Percentiles rank a stretch among this genome's conserved stretches.
Evolutionary conservation across 2,113 vertebrate genomes (phyloP).

Genomic region (Pagrus major): DNA sequence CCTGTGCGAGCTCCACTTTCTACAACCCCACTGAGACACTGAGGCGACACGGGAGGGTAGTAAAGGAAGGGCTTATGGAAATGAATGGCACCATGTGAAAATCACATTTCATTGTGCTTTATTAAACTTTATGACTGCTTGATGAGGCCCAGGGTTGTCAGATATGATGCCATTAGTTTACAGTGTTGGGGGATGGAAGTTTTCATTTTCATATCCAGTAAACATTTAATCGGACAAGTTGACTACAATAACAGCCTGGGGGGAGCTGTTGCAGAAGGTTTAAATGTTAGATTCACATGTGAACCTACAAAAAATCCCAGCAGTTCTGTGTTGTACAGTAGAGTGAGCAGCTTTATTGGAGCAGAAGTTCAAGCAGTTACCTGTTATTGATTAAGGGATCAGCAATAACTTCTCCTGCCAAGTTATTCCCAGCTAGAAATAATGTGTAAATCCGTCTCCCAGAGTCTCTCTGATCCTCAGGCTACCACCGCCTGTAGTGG

Average conservation of each 20-base stretch:
- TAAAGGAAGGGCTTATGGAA: constrained; percentile 76
- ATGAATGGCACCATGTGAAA: constrained; percentile 69
- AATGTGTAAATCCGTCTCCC: not conserved
- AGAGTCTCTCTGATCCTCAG: not conserved
- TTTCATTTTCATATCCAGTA: constrained; percentile 45
- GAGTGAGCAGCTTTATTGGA: constrained; percentile 25
- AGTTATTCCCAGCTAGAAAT: constrained; percentile 19
- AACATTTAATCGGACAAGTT: constrained; percentile 44
- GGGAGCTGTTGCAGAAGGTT: constrained; percentile 9
- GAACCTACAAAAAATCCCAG: not conserved
- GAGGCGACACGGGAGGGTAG: constrained; percentile 57
- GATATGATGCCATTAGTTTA: constrained; percentile 69
- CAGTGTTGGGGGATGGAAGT: constrained; percentile 36
- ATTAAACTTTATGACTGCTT: constrained; percentile 71
- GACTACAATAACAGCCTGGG: constrained; percentile 16
- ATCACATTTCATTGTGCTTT: constrained; percentile 78
- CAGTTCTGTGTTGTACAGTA: constrained; percentile 28
- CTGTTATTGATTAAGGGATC: constrained; percentile 52
- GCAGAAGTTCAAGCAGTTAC: constrained; percentile 32
- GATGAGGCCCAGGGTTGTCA: constrained; percentile 63
- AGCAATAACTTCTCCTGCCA: constrained; percentile 36
- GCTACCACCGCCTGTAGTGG: not conserved
- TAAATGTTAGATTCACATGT: constrained; percentile 14
- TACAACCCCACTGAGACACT: constrained; percentile 63
- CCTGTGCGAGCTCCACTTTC: constrained; percentile 45